phyloP scores from a whole-genome alignment of 2,888 invertebrate genomes.

The Tigriopus californicus region DNA sequence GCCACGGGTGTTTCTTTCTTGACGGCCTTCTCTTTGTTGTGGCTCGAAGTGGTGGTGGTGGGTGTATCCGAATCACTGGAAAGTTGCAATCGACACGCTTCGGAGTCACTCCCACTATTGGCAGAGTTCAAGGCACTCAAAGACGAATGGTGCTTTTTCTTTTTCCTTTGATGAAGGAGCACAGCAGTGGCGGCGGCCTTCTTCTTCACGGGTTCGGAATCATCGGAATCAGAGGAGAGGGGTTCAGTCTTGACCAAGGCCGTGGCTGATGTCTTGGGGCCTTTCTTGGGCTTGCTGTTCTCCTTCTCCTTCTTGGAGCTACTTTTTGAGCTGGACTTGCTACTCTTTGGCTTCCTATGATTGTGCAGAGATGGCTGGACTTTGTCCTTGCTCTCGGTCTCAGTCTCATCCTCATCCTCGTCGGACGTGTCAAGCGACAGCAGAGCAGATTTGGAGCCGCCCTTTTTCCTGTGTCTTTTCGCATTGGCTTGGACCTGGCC shows the following conservation, averaged over 20 bases:
- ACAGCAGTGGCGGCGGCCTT: constrained; percentile 13
- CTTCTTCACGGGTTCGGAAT: constrained; percentile 9
- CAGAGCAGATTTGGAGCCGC: constrained; percentile 17
- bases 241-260: constrained; percentile 3
- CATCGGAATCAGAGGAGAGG: constrained; percentile 11
- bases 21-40: not conserved
- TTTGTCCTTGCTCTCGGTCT: too few species aligned
- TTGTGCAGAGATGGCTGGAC: constrained; percentile 12
- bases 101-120: not conserved
- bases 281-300: constrained; percentile 16
- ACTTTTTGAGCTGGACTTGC: constrained; percentile 15
- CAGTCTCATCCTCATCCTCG: constrained; percentile 16
- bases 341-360: not conserved
- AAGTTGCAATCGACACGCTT: too few species aligned
- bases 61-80: not conserved
- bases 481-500: not conserved
- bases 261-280: constrained; percentile 1
- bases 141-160: constrained; percentile 2
- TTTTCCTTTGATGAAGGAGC: not conserved
- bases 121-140: not conserved
- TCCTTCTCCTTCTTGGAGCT: constrained; percentile 18
- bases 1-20: not conserved
- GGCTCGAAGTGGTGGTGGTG: too few species aligned
- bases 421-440: constrained; percentile 18
- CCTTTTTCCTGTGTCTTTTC: constrained; percentile 18